phyloP scores from a whole-genome alignment of 2,888 invertebrate genomes.

The Sinhomidia bicolor region DNA sequence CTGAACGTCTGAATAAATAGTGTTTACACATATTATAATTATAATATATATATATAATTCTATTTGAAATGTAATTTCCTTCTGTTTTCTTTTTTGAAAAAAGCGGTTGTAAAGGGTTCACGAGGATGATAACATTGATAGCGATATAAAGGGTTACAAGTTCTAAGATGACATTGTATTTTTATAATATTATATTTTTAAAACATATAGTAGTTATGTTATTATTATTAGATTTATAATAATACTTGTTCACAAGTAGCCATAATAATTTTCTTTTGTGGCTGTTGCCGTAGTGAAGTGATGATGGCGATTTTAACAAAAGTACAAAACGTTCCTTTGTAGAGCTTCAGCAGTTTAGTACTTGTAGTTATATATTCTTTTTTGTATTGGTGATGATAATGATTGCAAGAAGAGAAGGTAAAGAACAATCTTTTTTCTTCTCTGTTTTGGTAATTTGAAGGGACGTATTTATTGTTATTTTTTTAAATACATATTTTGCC shows the following conservation, averaged over 20 bases:
- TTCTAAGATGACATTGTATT: not conserved
- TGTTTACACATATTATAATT: too few relatives aligned
- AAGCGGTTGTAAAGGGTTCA: not conserved
- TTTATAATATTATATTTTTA: not conserved
- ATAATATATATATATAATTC: not conserved
- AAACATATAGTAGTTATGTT: not conserved
- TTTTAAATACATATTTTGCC: too few relatives aligned
- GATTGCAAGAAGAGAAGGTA: slow-evolving; percentile 59
- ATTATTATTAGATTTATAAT: slow-evolving; percentile 6
- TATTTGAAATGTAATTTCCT: slow-evolving; percentile 22
- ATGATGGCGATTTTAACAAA: slow-evolving; percentile 46
- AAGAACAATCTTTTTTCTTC: not conserved
- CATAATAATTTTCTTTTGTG: slow-evolving; percentile 18
- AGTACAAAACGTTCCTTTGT: slow-evolving; percentile 59
- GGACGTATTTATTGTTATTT: too few relatives aligned
- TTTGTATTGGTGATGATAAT: slow-evolving; percentile 38
- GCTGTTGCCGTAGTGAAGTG: not conserved
- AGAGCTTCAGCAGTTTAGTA: not conserved
- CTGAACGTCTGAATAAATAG: not conserved
- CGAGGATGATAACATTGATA: not conserved
- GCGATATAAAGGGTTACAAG: not conserved
- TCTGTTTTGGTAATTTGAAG: not conserved
- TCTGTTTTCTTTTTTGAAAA: not conserved
- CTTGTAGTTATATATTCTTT: not conserved
- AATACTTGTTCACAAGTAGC: slow-evolving; percentile 54